Base-by-base conservation (phyloP, 2,797 vertebrate species). In the Tauraco hartlaubi region DNA sequence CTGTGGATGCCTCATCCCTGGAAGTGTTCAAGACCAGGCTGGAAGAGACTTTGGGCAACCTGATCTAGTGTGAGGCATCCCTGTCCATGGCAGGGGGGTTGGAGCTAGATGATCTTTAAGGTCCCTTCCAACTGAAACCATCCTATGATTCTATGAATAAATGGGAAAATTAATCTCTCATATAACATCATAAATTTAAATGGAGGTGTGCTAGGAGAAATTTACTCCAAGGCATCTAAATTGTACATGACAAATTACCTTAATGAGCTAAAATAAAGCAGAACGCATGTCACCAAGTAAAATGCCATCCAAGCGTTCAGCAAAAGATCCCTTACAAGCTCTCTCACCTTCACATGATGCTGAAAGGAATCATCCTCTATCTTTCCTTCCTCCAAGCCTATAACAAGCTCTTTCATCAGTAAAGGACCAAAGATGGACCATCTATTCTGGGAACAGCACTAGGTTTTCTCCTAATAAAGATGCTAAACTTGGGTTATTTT, bases 231-330 rank as follows among this genome's bases (percentile, higher is more conserved):
- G 63, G 59, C 48, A 79, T 35, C 25, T 41, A 55, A 79, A 72
- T 15, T 91, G 29, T 71, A 85, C 20, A 29, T 6, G 41, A 80
- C 18, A 6, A 82, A 80, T 85, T 82, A 81, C 43, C 33, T 75
- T 66, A 78, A 69, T 41, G 63, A 95, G 39, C 35, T 82, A 82
- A 87, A 89, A 83, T 59, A 91, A 92, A 91, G 67, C 43, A 91
- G 25, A 89, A 63, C 28, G 59, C 11, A 7, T 28, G 77, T 33
- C 63, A 79, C 19, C 44, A 71, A 55, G 15, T 58, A 82, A 92
- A 95, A 89, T 22, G 25, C 41, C 39, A 85, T 29, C 35, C 71
- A 82, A 63, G 25, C 35, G 79, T 82, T 69, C 71, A 87, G 61
- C 12, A 56, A n/a, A 85, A 71, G 25, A 66, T 26, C 17, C 82